Evolutionary conservation across 2,888 invertebrate genomes (phyloP).

Genomic region (Hylaea fasciaria): DNA sequence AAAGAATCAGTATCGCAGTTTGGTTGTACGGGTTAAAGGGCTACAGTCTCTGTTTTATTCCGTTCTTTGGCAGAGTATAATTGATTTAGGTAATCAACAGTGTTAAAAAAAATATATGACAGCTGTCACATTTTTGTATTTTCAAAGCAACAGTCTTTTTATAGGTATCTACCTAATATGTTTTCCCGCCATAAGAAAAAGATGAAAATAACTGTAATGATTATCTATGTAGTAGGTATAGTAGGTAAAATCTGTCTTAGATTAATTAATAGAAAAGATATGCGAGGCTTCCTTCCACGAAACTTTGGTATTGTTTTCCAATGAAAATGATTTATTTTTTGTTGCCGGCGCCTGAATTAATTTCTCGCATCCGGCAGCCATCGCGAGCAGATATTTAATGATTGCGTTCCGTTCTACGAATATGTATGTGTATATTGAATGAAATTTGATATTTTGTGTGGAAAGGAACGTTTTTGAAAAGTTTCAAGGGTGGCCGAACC

Average conservation of each 20-base stretch:
- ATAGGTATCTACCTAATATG: too few species aligned
- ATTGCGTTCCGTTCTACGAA: constrained; percentile 43
- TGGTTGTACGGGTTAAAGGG: too few species aligned
- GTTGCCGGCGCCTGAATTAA: constrained; percentile 74
- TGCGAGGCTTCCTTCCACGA: constrained; percentile 63
- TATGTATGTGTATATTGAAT: constrained; percentile 9
- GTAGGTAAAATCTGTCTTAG: constrained; percentile 10
- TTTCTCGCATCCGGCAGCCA: constrained; percentile 61
- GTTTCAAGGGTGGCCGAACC: background rate
- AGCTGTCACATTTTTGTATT: too few species aligned
- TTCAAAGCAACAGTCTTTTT: too few species aligned
- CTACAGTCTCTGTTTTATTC: too few species aligned
- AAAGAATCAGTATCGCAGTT: constrained; percentile 33
- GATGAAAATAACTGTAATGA: background rate
- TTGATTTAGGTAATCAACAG: too few species aligned
- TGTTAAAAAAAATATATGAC: too few species aligned
- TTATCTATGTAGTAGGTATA: background rate
- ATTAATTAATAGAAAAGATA: constrained; percentile 27
- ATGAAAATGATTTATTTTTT: constrained; percentile 64
- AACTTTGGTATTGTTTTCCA: constrained; percentile 66
- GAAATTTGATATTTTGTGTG: constrained; percentile 20
- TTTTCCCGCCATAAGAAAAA: background rate
- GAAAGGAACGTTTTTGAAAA: constrained; percentile 25
- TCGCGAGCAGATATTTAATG: constrained; percentile 74
- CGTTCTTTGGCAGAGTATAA: too few species aligned